phyloP scores from a whole-genome alignment of 2,888 invertebrate genomes.

The Mythimna pallens region DNA sequence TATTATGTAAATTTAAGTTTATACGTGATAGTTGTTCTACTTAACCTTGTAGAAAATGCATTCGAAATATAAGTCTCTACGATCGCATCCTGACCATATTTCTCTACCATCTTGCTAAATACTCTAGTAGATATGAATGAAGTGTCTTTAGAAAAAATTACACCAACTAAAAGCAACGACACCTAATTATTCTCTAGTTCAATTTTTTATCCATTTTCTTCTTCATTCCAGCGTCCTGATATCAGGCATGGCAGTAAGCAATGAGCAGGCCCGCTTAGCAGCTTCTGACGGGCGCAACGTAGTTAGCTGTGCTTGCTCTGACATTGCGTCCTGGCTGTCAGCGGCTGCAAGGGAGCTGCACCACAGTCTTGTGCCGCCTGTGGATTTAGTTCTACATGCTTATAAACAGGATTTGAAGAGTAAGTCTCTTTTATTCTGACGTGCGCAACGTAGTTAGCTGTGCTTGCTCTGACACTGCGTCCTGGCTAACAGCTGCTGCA shows the following conservation, averaged over 20 bases:
- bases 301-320: conserved; percentile 83
- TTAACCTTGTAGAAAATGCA: no score
- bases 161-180: no score
- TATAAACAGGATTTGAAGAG: conserved; percentile 84
- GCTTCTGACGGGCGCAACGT: conserved; percentile 78
- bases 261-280: conserved; percentile 83
- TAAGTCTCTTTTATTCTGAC: conserved; percentile 68
- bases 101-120: no score
- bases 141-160: no score
- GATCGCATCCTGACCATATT: no score
- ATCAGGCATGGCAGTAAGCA: conserved; percentile 86
- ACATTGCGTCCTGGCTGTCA: conserved; percentile 83
- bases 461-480: conserved; percentile 83
- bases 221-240: conserved; percentile 77
- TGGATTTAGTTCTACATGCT: conserved; percentile 83
- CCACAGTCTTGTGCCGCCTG: conserved; percentile 83
- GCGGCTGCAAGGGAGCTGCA: conserved; percentile 83
- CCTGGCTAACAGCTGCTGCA: conserved; percentile 84
- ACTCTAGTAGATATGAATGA: no score
- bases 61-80: no score
- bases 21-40: no score
- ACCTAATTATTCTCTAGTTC: no score
- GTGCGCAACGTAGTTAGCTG: conserved; percentile 81
- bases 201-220: no score
- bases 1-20: no score